These are phyloP conservation scores for Eonycteris spelaea DNA, from an alignment of 2,113 vertebrate species.

Conservation along the genomic window DNA sequence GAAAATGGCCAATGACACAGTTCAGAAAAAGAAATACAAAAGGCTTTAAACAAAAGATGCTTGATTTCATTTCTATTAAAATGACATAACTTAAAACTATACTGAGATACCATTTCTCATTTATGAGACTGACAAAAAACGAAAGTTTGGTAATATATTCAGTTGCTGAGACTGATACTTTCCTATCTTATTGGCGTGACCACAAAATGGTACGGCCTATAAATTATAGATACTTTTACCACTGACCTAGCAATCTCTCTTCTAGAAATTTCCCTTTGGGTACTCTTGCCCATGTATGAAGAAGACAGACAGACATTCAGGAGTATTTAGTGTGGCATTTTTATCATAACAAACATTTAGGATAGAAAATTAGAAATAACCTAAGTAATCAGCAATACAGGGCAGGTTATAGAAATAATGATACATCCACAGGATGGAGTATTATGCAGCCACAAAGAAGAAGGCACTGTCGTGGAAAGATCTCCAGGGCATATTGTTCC, in stretches of 20 bases:
- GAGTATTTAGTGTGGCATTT: background rate
- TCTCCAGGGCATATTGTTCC: background rate
- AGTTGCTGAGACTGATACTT: background rate
- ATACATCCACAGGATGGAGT: accelerated
- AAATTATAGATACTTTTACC: background rate
- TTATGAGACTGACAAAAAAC: background rate
- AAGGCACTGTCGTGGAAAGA: background rate
- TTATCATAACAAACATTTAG: background rate
- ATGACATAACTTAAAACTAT: background rate
- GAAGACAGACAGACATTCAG: background rate
- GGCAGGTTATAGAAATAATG: background rate
- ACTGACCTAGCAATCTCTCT: background rate
- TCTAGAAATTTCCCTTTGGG: background rate
- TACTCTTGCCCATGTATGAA: background rate
- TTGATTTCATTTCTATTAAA: conserved; percentile 22
- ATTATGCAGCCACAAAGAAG: background rate
- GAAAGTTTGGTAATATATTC: background rate
- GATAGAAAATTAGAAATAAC: background rate
- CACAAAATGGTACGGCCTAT: background rate
- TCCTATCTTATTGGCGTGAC: background rate
- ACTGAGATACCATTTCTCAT: background rate
- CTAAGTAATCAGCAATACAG: too few relatives aligned
- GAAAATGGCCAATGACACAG: background rate
- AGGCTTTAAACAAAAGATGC: background rate
- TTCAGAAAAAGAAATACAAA: background rate